Percentiles rank a stretch among this genome's conserved stretches.
phyloP scores from a whole-genome alignment of 2,797 vertebrate species.

The Atherinosoma microstoma region DNA sequence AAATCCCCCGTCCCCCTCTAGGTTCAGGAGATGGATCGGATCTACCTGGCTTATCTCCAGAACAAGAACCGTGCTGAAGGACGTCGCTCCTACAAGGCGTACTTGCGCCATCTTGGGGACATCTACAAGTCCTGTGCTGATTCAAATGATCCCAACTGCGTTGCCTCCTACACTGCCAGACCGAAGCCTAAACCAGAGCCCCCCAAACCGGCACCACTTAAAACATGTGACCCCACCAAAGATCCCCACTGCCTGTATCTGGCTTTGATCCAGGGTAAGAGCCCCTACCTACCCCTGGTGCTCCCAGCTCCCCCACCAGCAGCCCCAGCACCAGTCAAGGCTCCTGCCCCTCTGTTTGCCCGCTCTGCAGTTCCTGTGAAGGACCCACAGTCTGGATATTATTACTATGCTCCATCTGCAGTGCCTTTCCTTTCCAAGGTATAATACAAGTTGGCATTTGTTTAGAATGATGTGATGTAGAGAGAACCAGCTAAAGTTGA shows the following conservation, averaged over 20 bases:
- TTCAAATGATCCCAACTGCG: constrained; percentile 80
- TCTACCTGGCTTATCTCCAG: constrained; percentile 86
- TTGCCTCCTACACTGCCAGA: constrained; percentile 73
- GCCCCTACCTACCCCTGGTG: constrained; percentile 74
- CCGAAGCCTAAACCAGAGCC: constrained; percentile 72
- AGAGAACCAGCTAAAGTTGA: too few relatives aligned
- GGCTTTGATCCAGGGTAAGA: constrained; percentile 75
- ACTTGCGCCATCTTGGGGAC: constrained; percentile 82
- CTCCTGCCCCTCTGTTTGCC: constrained; percentile 58
- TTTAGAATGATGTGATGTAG: background rate
- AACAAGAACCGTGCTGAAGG: constrained; percentile 86
- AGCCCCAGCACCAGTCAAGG: constrained; percentile 67
- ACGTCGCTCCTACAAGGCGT: constrained; percentile 82
- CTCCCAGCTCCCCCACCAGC: constrained; percentile 48
- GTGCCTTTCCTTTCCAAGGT: constrained; percentile 80
- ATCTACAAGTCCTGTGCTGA: constrained; percentile 85
- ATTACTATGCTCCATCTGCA: constrained; percentile 74
- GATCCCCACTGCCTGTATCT: constrained; percentile 82
- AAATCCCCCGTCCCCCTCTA: constrained; percentile 11
- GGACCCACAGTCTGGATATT: constrained; percentile 70
- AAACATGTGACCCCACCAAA: constrained; percentile 83
- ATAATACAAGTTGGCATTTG: background rate
- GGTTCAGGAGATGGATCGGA: constrained; percentile 84
- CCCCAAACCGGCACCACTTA: constrained; percentile 78
- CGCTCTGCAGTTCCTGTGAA: constrained; percentile 60